phyloP scores from a whole-genome alignment of 2,797 vertebrate genomes.

The Cichlasoma orientale region DNA sequence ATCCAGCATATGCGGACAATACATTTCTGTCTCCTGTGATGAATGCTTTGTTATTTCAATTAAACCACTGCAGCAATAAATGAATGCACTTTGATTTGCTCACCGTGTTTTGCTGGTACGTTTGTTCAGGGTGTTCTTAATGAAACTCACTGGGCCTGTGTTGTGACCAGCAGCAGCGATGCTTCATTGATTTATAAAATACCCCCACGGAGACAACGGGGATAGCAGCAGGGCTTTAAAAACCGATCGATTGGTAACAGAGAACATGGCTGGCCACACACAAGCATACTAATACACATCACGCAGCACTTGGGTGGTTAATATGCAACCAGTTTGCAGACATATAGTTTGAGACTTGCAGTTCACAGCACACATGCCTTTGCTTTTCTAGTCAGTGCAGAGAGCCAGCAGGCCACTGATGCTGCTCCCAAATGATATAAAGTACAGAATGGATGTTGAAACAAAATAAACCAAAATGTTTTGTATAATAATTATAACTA shows the following conservation, averaged over 20 bases:
- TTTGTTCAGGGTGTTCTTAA: constrained; percentile 1
- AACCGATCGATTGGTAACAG: constrained; percentile 31
- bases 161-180: constrained; percentile 12
- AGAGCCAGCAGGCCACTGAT: neutral
- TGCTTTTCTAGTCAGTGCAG: neutral
- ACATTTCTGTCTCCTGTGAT: neutral
- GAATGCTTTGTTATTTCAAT: neutral
- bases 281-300: constrained; percentile 30
- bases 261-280: neutral
- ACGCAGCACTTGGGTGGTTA: constrained; percentile 5
- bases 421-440: neutral
- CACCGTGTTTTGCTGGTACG: constrained; percentile 22
- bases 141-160: constrained; percentile 2
- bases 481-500: no score
- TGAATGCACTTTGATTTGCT: constrained; percentile 5
- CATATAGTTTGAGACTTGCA: neutral
- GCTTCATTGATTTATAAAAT: constrained; percentile 45
- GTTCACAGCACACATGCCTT: constrained; percentile 11
- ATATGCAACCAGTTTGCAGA: constrained; percentile 9
- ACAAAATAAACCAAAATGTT: no score
- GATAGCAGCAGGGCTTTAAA: constrained; percentile 30
- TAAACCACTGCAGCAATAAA: neutral
- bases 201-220: constrained; percentile 4
- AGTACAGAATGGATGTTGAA: neutral
- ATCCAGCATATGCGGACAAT: neutral